These are phyloP conservation scores for Epinephelus coioides DNA, from an alignment of 2,797 vertebrate genomes.

Conservation along the genomic window DNA sequence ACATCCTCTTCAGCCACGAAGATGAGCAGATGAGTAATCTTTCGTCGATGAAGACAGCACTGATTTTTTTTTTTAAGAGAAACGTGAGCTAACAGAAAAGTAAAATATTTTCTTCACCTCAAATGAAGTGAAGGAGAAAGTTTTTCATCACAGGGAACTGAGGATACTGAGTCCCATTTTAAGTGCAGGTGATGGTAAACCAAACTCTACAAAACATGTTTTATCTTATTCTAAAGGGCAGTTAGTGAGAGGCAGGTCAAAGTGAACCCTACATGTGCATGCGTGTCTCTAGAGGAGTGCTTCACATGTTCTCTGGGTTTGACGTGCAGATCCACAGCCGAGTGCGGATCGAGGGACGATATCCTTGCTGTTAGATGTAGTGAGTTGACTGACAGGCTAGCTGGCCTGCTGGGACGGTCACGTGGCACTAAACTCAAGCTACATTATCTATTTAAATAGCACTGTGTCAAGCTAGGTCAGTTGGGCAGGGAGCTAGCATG, in stretches of 20 bases:
- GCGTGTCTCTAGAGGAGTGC: conserved; percentile 45
- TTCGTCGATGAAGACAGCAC: conserved; percentile 17
- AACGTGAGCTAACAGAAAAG: conserved; percentile 5
- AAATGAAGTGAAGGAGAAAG: conserved; percentile 11
- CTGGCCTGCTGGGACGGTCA: conserved; percentile 26
- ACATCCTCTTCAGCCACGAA: conserved; percentile 5
- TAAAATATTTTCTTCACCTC: conserved; percentile 7
- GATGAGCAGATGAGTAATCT: conserved; percentile 1
- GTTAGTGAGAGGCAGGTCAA: conserved; percentile 48
- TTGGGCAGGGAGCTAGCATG: conserved; percentile 55
- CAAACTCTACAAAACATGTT: conserved; percentile 46
- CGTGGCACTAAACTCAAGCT: conserved; percentile 56
- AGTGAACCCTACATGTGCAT: conserved; percentile 39
- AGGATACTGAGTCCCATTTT: conserved; percentile 2
- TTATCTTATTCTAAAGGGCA: conserved; percentile 52
- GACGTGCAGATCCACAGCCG: conserved; percentile 11
- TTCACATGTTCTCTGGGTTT: conserved; percentile 14
- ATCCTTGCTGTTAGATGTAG: not conserved
- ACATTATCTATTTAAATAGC: conserved; percentile 56
- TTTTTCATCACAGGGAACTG: not conserved
- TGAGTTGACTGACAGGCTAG: conserved; percentile 24
- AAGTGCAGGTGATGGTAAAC: conserved; percentile 25
- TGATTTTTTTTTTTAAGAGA: not conserved
- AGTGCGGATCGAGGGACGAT: not conserved
- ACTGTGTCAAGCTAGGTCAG: conserved; percentile 48